Percentiles rank a stretch among this genome's conserved stretches.
Evolutionary conservation across 1,140 invertebrate species (phyloP).

Genomic region (Tenebrio molitor): DNA sequence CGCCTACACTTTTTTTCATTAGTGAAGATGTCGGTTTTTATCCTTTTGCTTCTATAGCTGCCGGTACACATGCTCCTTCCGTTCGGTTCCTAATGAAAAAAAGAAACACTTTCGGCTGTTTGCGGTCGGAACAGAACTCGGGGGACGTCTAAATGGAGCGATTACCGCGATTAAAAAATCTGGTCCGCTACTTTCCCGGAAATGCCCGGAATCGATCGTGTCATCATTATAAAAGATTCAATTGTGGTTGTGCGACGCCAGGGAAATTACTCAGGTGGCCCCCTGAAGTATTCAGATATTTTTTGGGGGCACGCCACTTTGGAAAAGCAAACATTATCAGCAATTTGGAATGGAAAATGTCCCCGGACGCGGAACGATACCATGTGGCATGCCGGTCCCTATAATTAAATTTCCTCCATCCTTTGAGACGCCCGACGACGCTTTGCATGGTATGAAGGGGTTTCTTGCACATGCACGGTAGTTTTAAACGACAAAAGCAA

Average conservation of each 20-base stretch:
- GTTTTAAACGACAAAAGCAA: too few relatives aligned
- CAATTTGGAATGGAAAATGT: conserved; percentile 20
- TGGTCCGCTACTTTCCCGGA: background rate
- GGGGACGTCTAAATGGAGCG: background rate
- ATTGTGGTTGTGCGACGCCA: conserved; percentile 24
- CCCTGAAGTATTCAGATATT: conserved; percentile 11
- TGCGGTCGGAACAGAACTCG: background rate
- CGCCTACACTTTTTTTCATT: conserved; percentile 13
- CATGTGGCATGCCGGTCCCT: background rate
- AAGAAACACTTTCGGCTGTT: conserved; percentile 17
- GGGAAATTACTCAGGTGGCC: conserved; percentile 22
- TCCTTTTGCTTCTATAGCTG: background rate
- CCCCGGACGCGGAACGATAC: conserved; percentile 1
- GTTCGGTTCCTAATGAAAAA: background rate
- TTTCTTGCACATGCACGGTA: too few relatives aligned
- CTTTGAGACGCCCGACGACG: background rate
- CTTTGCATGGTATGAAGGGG: too few relatives aligned
- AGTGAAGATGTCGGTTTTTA: conserved; percentile 24
- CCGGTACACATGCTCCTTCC: conserved; percentile 19
- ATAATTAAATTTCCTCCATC: conserved; percentile 24
- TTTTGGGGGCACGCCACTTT: background rate
- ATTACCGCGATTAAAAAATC: conserved; percentile 13
- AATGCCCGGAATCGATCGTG: background rate
- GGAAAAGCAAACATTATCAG: conserved; percentile 25
- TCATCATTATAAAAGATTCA: conserved; percentile 11